Evolutionary conservation across 2,113 vertebrate species (phyloP).

Genomic region (Oxygymnocypris stewartii): DNA sequence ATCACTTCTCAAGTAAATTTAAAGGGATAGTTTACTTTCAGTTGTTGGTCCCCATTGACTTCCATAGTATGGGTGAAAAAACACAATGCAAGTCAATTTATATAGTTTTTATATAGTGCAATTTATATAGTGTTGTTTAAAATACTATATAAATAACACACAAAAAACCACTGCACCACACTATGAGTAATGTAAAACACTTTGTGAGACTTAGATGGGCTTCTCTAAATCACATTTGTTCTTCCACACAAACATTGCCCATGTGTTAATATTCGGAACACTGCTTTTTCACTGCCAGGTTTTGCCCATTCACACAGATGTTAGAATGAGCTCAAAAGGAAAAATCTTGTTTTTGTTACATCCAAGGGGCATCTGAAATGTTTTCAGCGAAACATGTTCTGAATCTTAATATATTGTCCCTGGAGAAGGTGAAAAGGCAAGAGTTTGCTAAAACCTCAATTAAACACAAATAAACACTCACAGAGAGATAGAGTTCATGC

Average conservation of each 20-base stretch:
- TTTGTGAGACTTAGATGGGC: background rate
- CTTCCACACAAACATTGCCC: background rate
- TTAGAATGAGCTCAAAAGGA: conserved; percentile 19
- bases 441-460: conserved; percentile 35
- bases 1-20: background rate
- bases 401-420: background rate
- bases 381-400: conserved; percentile 12
- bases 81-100: too few species aligned
- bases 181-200: background rate
- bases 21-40: too few species aligned
- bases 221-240: background rate
- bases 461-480: conserved; percentile 38
- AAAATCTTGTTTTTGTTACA: conserved; percentile 13
- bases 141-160: background rate
- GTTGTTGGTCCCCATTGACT: too few species aligned
- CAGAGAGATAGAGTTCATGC: conserved; percentile 8
- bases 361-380: background rate
- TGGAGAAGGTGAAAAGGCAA: conserved; percentile 25
- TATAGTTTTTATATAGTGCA: too few species aligned
- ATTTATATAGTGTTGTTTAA: too few species aligned
- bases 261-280: background rate
- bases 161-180: background rate
- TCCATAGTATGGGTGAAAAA: too few species aligned
- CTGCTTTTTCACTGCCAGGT: background rate
- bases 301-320: conserved; percentile 11